Conservation (phyloP, 2,113 vertebrate species). For the Campylorhamphus procurvoides region DNA sequence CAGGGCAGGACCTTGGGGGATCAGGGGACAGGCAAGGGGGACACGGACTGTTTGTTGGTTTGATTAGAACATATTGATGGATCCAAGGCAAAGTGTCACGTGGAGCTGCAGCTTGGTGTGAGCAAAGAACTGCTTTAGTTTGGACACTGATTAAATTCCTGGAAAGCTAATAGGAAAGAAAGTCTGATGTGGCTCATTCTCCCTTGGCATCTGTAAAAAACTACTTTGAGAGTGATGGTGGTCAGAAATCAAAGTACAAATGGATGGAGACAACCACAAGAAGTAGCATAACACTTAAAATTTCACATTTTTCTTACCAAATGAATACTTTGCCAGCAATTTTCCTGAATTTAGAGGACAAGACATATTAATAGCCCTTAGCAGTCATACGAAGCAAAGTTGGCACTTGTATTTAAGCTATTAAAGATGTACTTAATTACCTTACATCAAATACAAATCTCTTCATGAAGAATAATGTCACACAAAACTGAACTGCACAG, state of each 20-base stretch:
- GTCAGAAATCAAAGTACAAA: neutral
- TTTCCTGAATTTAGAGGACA: neutral
- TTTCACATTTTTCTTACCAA: neutral
- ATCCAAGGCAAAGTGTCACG: neutral
- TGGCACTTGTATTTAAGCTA: neutral
- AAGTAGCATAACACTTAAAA: neutral
- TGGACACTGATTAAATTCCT: neutral
- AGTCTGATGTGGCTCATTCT: neutral
- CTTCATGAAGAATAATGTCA: neutral
- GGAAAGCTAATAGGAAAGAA: neutral
- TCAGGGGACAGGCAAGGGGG: fast-evolving
- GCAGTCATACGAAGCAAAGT: neutral
- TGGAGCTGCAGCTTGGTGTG: neutral
- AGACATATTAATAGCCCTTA: neutral
- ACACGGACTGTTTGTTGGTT: neutral
- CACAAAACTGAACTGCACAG: neutral
- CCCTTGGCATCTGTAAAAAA: neutral
- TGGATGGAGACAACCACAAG: neutral
- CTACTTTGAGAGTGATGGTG: neutral
- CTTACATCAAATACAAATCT: neutral
- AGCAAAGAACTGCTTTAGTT: neutral
- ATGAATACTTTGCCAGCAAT: neutral
- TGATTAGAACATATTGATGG: neutral
- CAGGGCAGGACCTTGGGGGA: neutral
- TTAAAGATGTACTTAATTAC: neutral